Percentiles rank a stretch among this genome's conserved stretches.
These are phyloP conservation scores for Malthinus flaveolus DNA, from an alignment of 2,888 invertebrate species.

Conservation along the genomic window DNA sequence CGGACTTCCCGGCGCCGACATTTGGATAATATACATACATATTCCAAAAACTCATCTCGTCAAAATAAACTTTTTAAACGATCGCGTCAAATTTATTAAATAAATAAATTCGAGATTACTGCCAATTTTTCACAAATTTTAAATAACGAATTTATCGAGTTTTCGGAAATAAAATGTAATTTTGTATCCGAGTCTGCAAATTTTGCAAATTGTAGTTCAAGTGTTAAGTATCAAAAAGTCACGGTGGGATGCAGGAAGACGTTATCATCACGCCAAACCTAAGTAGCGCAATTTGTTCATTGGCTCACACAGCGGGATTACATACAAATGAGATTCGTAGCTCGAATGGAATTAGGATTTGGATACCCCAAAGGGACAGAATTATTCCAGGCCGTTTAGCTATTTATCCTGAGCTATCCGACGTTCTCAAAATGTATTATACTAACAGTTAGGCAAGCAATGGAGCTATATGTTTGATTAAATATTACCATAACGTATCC, in stretches of 20 bases:
- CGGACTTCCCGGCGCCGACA: conserved; percentile 37
- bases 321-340: conserved; percentile 33
- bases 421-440: conserved; percentile 21
- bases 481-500: background rate
- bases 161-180: too few relatives aligned
- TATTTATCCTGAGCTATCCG: conserved; percentile 24
- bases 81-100: too few relatives aligned
- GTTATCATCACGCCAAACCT: conserved; percentile 24
- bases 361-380: conserved; percentile 29
- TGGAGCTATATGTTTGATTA: conserved; percentile 2
- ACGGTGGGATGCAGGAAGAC: conserved; percentile 21
- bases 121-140: too few relatives aligned
- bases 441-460: conserved; percentile 17
- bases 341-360: conserved; percentile 29
- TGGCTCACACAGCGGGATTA: conserved; percentile 29
- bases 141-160: too few relatives aligned
- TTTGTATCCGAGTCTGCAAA: too few relatives aligned
- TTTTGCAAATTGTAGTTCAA: background rate
- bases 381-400: conserved; percentile 31
- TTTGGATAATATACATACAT: conserved; percentile 29
- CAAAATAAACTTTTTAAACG: too few relatives aligned
- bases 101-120: too few relatives aligned
- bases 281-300: conserved; percentile 29
- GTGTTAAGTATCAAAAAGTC: conserved; percentile 5
- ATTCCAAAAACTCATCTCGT: conserved; percentile 11